phyloP scores from a whole-genome alignment of 2,113 vertebrate species.

The Equus przewalskii region DNA sequence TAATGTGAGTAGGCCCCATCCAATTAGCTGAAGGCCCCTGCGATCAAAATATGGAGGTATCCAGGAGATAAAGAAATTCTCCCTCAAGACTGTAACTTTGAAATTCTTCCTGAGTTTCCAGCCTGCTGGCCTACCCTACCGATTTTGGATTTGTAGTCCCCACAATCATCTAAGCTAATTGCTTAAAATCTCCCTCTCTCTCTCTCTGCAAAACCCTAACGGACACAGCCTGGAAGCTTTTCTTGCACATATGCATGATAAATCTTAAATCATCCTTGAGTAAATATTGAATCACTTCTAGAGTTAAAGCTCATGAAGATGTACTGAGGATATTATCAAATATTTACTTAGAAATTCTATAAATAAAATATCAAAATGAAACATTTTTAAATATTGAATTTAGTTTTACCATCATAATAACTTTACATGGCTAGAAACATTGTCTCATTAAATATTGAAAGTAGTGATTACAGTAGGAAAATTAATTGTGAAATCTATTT shows the following conservation, averaged over 20 bases:
- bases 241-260: background rate
- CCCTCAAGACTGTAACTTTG: background rate
- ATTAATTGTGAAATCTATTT: background rate
- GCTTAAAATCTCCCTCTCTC: background rate
- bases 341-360: background rate
- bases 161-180: background rate
- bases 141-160: background rate
- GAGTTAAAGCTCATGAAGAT: background rate
- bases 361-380: background rate
- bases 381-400: background rate
- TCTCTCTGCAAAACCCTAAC: background rate
- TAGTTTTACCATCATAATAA: background rate
- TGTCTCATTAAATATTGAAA: background rate
- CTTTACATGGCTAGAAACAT: background rate
- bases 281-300: background rate
- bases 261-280: background rate
- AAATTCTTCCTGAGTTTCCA: background rate
- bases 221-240: background rate
- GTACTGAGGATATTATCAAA: background rate
- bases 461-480: background rate
- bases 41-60: background rate
- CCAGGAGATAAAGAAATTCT: background rate
- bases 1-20: background rate
- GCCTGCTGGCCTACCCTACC: background rate
- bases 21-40: background rate